Evolutionary conservation across 2,113 vertebrate genomes (phyloP).

Genomic region (Amphilophus citrinellus): DNA sequence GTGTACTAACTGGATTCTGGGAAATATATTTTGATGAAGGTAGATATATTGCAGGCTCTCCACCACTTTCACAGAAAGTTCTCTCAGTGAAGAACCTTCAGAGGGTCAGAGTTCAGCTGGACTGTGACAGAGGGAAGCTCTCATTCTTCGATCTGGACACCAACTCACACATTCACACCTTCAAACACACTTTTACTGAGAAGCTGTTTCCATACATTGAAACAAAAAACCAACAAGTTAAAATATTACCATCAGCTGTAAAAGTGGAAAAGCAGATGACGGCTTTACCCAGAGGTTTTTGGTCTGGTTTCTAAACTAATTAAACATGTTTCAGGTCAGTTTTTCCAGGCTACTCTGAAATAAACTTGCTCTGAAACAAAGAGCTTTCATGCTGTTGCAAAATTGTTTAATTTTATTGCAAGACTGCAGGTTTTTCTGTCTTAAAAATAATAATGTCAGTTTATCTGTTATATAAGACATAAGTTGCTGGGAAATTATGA

Average conservation of each 20-base stretch:
- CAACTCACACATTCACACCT: neutral
- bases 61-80: neutral
- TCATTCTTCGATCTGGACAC: neutral
- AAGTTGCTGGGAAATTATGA: no score
- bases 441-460: no score
- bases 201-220: conserved; percentile 15
- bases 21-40: neutral
- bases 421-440: no score
- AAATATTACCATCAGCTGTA: neutral
- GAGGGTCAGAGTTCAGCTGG: conserved; percentile 3
- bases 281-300: neutral
- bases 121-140: neutral
- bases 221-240: accelerated
- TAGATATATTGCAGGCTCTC: neutral
- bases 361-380: no score
- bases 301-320: no score
- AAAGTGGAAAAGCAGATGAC: neutral
- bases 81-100: neutral
- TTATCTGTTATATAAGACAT: no score
- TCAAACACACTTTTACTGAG: neutral
- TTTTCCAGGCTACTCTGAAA: no score
- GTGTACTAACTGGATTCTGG: neutral
- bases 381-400: no score
- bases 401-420: no score
- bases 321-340: no score